Base-by-base conservation (phyloP, 2,888 invertebrate genomes). In the Saturnia pavonia region DNA sequence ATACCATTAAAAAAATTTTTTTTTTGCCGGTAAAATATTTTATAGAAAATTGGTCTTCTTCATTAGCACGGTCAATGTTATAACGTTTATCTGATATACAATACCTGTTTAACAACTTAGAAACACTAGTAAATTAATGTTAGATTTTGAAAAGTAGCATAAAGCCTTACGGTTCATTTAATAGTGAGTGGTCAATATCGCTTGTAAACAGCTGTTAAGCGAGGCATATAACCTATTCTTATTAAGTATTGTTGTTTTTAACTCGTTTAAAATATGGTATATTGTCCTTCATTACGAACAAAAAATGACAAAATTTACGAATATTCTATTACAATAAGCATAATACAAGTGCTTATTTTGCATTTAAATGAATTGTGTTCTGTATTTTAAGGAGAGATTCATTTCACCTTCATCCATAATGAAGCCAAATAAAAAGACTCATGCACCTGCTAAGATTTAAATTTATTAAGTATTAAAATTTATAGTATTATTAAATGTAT, bases 191-290 rank as follows among this genome's bases (percentile, higher is more conserved):
- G 25, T 25, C 25, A 25, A 1, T 14, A 14, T 25, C 57, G 25
- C 11, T 57, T 57, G 12, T 25, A 25, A 12, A 57, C 12, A 60
- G 12, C 3, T 60, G 25, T 14, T 27, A 25, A 14, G 27, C 57
- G 14, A 27, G 25, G 25, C 57, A 60, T 60, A 60, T 60, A 25
- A 14, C 25, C 57, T 27, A 60, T 60, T 60, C 27, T 60, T 27
- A 25, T 60, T 25, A 0, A 11, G 25, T 25, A 57, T 25, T 57
- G 14, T 57, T 25, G 8, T 57, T 3, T 57, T 60, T 12, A 25
- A 60, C 11, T 60, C 57, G 57, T 60, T 25, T 60, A 25, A 60
- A 60, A 60, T 60, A 60, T 60, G 12, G 27, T 60, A 60, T 27
- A 60, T 25, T 54, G 22, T 54, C 54, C 54, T 54, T 27, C 25